Base-by-base conservation (phyloP, 2,797 vertebrate species). In the Notolepis coatsorum region DNA sequence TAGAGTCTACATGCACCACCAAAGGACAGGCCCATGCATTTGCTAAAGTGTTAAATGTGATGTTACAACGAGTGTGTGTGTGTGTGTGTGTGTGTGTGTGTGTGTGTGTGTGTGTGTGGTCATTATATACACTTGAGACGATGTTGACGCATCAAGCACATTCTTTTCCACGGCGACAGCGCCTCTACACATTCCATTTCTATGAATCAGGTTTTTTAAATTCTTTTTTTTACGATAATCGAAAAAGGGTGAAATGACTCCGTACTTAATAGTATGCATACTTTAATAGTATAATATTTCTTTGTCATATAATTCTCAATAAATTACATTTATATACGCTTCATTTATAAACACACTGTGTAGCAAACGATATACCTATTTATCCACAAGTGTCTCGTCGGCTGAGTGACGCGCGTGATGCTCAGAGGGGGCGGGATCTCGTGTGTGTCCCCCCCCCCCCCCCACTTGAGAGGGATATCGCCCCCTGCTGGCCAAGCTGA, bases 351-450 rank as follows among this genome's bases (percentile, higher is more conserved):
- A 86, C 87, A 91, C 87, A 88, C 79, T n/a, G 70, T 61, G 65
- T 84, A 87, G 89, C 87, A 91, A 90, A 93, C 83, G 84, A 84
- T 85, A 89, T 82, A 89, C 82, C 81, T 80, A 76, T n/a, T n/a
- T 42, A 90, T 87, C 84, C 92, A 94, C 92, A 93, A 91, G 92
- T 93, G 77, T 93, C 91, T 89, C 92, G 92, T 93, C 91, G 87
- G 82, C 75, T 89, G 78, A 84, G 77, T 73, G 74, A 86, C 85
- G 80, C 80, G 84, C 89, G 83, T 84, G 81, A 86, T 87, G 77
- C 82, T 76, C 53, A 23, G 75, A 80, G 57, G 46, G 20, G 50
- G 25, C 15, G 28, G 30, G 7, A 25, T n/a, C 28, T 56, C n/a
- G n/a, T n/a, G n/a, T n/a, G n/a, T n/a, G n/a, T n/a, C n/a, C n/a